Evolutionary conservation across 1,140 invertebrate genomes (phyloP).

Genomic region (Zaprionus ornatus): DNA sequence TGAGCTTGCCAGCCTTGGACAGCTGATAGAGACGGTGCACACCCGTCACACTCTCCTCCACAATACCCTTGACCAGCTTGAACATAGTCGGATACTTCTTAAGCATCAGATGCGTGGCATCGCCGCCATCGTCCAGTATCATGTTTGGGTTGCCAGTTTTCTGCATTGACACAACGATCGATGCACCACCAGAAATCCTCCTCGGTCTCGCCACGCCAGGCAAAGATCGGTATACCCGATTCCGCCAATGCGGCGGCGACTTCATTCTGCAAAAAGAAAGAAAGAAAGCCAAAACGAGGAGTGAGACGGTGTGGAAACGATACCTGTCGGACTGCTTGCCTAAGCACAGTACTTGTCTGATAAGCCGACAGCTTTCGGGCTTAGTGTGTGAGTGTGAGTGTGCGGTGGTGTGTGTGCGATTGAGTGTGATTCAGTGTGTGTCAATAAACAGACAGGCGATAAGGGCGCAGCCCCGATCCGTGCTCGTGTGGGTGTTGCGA

Average conservation of each 20-base stretch:
- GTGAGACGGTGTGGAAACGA: not conserved
- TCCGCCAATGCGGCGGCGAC: constrained; percentile 98
- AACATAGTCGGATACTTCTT: constrained; percentile 98
- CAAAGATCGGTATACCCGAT: constrained; percentile 94
- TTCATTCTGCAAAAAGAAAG: constrained; percentile 90
- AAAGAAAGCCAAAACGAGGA: too few species aligned
- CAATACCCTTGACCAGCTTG: constrained; percentile 98
- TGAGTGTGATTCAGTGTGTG: constrained; percentile 42
- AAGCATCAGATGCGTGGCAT: constrained; percentile 98
- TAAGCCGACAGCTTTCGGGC: constrained; percentile 37
- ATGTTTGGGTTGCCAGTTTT: constrained; percentile 99
- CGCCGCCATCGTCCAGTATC: constrained; percentile 99
- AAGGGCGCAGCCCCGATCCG: constrained; percentile 26
- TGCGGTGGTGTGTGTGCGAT: not conserved
- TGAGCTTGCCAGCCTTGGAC: constrained; percentile 96
- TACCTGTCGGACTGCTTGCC: constrained; percentile 2
- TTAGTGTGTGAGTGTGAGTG: not conserved
- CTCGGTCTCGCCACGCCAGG: constrained; percentile 98
- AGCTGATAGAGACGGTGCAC: constrained; percentile 98
- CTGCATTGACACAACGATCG: constrained; percentile 95
- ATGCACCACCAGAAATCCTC: constrained; percentile 99
- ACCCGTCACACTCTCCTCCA: constrained; percentile 98
- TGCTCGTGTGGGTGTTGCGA: constrained; percentile 19
- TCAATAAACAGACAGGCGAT: constrained; percentile 40
- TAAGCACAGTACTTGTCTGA: constrained; percentile 37